These are phyloP conservation scores for Philonicus albiceps DNA, from an alignment of 2,888 invertebrate genomes.

Conservation along the genomic window DNA sequence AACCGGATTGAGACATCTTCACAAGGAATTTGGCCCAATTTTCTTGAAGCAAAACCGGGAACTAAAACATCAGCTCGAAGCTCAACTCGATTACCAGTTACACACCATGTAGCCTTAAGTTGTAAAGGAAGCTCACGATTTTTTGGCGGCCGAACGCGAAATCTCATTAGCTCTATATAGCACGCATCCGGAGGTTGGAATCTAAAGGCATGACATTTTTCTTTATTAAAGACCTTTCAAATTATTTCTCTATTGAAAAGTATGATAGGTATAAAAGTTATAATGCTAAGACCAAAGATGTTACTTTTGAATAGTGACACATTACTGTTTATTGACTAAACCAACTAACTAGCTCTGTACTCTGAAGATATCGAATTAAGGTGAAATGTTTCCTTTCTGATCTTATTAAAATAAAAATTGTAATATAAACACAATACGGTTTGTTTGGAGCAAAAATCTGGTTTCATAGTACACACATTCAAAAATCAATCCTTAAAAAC, in stretches of 20 bases:
- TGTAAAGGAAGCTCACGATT: slow-evolving; percentile 97
- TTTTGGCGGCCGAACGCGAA: slow-evolving; percentile 92
- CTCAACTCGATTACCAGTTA: slow-evolving; percentile 91
- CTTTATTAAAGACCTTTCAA: background rate
- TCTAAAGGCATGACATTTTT: slow-evolving; percentile 63
- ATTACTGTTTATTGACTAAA: no score
- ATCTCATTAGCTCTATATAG: slow-evolving; percentile 95
- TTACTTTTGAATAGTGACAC: no score
- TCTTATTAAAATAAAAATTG: no score
- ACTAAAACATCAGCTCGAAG: slow-evolving; percentile 94
- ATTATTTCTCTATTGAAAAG: background rate
- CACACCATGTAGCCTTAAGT: slow-evolving; percentile 87
- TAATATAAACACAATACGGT: no score
- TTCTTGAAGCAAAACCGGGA: slow-evolving; percentile 95
- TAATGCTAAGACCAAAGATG: no score
- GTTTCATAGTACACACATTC: no score
- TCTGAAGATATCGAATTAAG: no score
- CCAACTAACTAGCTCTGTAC: no score
- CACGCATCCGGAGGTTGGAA: slow-evolving; percentile 98
- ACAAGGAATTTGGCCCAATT: slow-evolving; percentile 94
- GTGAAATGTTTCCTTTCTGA: no score
- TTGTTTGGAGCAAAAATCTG: no score
- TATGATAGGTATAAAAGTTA: no score
- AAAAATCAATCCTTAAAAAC: no score
- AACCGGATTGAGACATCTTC: slow-evolving; percentile 96